Percentiles rank a stretch among this genome's conserved stretches.
Conservation (phyloP, 1,140 invertebrate genomes). For the Hermatobates lingyangjiaoensis region DNA sequence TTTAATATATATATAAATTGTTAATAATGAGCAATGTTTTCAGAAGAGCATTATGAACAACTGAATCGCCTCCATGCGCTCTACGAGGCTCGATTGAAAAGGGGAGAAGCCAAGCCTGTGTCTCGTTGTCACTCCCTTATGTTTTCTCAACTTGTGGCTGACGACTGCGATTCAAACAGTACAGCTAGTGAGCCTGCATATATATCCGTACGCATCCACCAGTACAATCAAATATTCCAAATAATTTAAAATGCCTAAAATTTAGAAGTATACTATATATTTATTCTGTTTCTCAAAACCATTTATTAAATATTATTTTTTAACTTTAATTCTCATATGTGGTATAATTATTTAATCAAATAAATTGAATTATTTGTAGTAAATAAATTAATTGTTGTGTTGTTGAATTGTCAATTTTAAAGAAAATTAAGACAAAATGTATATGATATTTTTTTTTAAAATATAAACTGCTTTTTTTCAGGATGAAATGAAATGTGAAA, state of each 20-base stretch:
- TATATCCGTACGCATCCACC: constrained; percentile 15
- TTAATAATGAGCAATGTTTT: constrained; percentile 22
- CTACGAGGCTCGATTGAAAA: constrained; percentile 37
- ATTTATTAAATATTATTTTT: neutral
- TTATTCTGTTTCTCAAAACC: neutral
- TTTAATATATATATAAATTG: neutral
- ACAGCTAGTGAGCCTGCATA: constrained; percentile 62
- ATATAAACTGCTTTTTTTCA: no score
- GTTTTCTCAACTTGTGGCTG: constrained; percentile 40
- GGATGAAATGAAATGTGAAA: no score
- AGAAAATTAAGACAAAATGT: no score
- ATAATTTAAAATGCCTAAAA: no score
- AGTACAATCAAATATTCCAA: no score
- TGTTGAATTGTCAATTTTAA: no score
- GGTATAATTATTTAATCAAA: neutral
- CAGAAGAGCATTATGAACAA: constrained; percentile 35
- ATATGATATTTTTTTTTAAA: no score
- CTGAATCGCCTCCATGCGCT: constrained; percentile 43
- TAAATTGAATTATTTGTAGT: neutral
- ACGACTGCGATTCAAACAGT: constrained; percentile 30
- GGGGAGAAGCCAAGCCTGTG: constrained; percentile 19
- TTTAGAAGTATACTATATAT: neutral
- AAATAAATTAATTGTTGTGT: neutral
- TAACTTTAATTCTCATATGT: neutral
- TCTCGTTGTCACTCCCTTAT: constrained; percentile 44